Base-by-base conservation (phyloP, 92 coral and sea anemone genomes). In the Epizoanthus ramosus region DNA sequence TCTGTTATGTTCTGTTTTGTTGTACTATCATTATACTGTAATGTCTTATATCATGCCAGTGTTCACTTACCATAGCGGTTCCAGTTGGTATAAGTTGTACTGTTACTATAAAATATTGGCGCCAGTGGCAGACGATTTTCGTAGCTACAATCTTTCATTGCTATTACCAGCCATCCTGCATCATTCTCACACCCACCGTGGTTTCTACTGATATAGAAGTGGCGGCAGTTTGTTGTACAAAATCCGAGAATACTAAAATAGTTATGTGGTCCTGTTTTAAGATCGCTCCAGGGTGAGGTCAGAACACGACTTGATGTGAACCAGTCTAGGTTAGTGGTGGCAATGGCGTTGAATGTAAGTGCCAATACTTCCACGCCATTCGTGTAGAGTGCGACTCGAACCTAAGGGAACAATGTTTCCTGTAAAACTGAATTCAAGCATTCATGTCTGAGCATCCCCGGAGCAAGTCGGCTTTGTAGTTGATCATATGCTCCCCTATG, bases 201-300 rank as follows among this genome's bases (percentile, higher is more conserved):
- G 16, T 50, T 39, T 74, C 80, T 76, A 45, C 57, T 68, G 5
- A 85, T 85, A 53, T 75, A 85, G 37, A 85, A 85, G 69, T 57
- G 16, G 47, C 88, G 74, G 37, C 74, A 68, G 0, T 52, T 52
- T 6, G 54, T 17, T 19, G 63, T 0, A 43, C 61, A 57, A 54
- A 75, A 65, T 15, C 70, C 86, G 12, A 0, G 13, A 23, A 86
- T 80, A 8, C 75, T 71, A 57, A 86, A 73, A 63, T 1, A 19
- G 59, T 73, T 71, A 31, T 25, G 6, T 61, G n/a, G 16, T 28
- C 43, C 74, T 22, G 41, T 85, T 6, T 45, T 69, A 16, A 85
- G 18, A 76, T 85, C 89, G 23, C 63, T 79, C 89, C 89, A 85
- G 13, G 89, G 89, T 21, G 89, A 85, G 25, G 66, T 21, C 31